These are phyloP conservation scores for Poecilia latipinna DNA, from an alignment of 2,113 vertebrate genomes.

Conservation along the genomic window DNA sequence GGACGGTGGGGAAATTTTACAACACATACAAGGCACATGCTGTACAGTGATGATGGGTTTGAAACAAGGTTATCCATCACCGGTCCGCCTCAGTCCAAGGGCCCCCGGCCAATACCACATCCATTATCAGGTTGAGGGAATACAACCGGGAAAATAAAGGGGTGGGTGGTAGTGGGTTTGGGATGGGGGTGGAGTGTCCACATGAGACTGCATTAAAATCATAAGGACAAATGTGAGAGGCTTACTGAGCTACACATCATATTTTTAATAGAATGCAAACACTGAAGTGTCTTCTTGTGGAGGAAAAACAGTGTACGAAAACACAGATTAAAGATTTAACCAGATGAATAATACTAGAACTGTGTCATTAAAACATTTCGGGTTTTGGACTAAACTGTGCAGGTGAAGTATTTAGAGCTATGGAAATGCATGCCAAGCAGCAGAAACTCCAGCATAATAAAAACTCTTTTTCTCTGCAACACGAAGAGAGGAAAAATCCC, in stretches of 20 bases:
- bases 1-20: slow-evolving; percentile 19
- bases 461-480: slow-evolving; percentile 17
- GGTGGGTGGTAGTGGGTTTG: slow-evolving; percentile 19
- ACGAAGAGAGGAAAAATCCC: slow-evolving; percentile 57
- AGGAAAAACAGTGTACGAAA: slow-evolving; percentile 23
- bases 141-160: slow-evolving; percentile 62
- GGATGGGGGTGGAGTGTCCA: slow-evolving; percentile 22
- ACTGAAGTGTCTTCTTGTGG: slow-evolving; percentile 31
- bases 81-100: slow-evolving; percentile 52
- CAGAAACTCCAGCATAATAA: slow-evolving; percentile 34
- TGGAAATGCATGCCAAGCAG: background rate
- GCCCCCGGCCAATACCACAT: slow-evolving; percentile 71
- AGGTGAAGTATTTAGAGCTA: background rate
- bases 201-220: slow-evolving; percentile 62
- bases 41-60: slow-evolving; percentile 70
- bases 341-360: background rate
- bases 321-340: slow-evolving; percentile 19
- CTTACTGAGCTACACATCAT: slow-evolving; percentile 9
- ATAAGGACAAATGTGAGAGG: slow-evolving; percentile 52
- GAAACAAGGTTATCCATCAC: slow-evolving; percentile 80
- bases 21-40: slow-evolving; percentile 71
- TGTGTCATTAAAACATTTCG: background rate
- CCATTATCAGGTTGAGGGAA: slow-evolving; percentile 69
- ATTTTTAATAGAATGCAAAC: slow-evolving; percentile 15
- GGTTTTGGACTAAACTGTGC: background rate